phyloP scores from a whole-genome alignment of 2,113 vertebrate genomes.

The Pimephales promelas region DNA sequence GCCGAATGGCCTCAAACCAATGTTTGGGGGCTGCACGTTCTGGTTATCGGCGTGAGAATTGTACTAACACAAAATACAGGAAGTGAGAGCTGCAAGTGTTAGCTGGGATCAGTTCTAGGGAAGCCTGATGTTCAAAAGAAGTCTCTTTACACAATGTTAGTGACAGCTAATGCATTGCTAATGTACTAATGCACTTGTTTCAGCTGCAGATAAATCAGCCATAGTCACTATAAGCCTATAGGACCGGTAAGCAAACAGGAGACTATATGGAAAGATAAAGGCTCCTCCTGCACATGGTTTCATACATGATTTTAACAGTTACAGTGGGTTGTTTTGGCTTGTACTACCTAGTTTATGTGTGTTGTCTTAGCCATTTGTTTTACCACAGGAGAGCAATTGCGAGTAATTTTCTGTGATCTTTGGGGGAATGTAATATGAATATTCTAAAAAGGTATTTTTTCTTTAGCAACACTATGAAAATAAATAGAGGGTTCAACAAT shows the following conservation, averaged over 20 bases:
- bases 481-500: too few species aligned
- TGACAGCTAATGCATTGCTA: slow-evolving; percentile 7
- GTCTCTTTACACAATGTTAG: neutral
- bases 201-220: neutral
- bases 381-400: too few species aligned
- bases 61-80: neutral
- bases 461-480: too few species aligned
- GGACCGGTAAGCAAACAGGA: slow-evolving; percentile 6
- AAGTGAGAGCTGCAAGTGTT: slow-evolving; percentile 15
- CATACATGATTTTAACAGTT: neutral
- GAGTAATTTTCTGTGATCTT: too few species aligned
- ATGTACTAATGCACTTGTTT: slow-evolving; percentile 7
- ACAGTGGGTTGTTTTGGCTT: too few species aligned
- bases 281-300: neutral
- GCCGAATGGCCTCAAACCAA: neutral
- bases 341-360: too few species aligned
- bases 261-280: slow-evolving; percentile 2
- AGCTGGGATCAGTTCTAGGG: neutral
- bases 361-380: too few species aligned
- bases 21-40: neutral
- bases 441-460: too few species aligned
- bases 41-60: neutral
- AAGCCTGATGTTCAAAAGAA: neutral
- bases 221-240: too few species aligned
- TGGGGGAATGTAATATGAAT: too few species aligned